Base-by-base conservation (phyloP, 2,113 vertebrate species). In the Sander vitreus region DNA sequence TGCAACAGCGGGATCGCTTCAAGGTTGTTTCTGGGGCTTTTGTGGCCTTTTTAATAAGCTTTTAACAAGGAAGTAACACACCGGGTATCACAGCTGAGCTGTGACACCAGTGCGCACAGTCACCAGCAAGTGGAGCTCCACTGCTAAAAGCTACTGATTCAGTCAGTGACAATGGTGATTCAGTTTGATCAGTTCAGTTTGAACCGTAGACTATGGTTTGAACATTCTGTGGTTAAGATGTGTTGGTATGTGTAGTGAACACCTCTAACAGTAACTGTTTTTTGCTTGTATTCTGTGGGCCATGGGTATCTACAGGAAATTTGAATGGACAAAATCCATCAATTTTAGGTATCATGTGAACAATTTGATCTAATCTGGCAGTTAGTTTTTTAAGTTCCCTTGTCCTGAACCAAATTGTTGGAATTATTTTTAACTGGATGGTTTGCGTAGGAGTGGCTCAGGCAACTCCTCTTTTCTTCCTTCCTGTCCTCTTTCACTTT, bases 111-210 rank as follows among this genome's bases (percentile, higher is more conserved):
- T 70, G 72, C 50, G 59, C 63, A 47, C 30, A 48, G 43, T 59
- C 57, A 63, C 75, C 72, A 68, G 78, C 11, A 67, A 86, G 75
- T 59, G 78, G 74, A 73, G 75, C 70, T 64, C 45, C 74, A 59
- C 55, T 9, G 57, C 75, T 53, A 23, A 69, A 45, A 64, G 54
- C 57, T 36, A 4, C 58, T 13, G 9, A 68, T 18, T 36, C 27
- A 19, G 11, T 13, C 45, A 2, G 21, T 13, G 48, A 45, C 36
- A 47, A 10, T 27, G 15, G 33, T 25, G 33, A 27, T 53, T 19
- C 48, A 27, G n/a, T 75, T 3, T 19, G 19, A 23, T 15, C 14
- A 21, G 30, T 43, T 75, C 2, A 19, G 18, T 16, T 66, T 25
- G 39, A 36, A 43, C 39, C 39, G 2, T 43, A 43, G 39, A 43